Conservation (phyloP, 1,140 invertebrate species). For the Rhizoglyphus robini region DNA sequence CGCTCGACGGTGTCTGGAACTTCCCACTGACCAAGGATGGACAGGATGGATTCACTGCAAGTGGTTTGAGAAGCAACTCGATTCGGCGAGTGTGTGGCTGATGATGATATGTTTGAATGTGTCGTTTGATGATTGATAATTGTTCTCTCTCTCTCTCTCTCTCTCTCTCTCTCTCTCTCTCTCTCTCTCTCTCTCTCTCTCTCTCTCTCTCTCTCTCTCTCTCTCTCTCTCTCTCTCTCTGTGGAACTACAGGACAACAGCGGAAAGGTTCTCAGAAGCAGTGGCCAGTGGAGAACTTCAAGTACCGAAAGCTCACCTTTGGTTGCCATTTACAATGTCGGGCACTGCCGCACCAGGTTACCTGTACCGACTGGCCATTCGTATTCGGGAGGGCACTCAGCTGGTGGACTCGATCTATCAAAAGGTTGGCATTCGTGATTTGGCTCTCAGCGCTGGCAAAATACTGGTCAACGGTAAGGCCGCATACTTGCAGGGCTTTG, state of each 20-base stretch:
- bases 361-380: no score
- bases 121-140: background rate
- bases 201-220: background rate
- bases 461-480: conserved; percentile 68
- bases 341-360: no score
- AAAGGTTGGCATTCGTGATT: no score
- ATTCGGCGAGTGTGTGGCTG: conserved; percentile 84
- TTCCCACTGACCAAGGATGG: background rate
- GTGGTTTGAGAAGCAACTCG: no score
- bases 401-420: conserved; percentile 67
- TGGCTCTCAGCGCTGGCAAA: conserved; percentile 47
- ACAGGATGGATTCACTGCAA: no score
- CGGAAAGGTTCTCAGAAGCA: conserved; percentile 30
- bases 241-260: no score
- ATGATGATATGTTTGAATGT: no score
- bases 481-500: conserved; percentile 81
- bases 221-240: no score
- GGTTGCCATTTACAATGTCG: conserved; percentile 76
- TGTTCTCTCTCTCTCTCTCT: background rate
- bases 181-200: conserved; percentile 8
- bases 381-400: no score
- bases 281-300: conserved; percentile 39
- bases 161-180: conserved; percentile 8
- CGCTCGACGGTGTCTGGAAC: background rate
- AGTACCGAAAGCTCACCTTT: conserved; percentile 57